Conservation (phyloP, 2,888 invertebrate genomes). For the Alloplasta piceator region DNA sequence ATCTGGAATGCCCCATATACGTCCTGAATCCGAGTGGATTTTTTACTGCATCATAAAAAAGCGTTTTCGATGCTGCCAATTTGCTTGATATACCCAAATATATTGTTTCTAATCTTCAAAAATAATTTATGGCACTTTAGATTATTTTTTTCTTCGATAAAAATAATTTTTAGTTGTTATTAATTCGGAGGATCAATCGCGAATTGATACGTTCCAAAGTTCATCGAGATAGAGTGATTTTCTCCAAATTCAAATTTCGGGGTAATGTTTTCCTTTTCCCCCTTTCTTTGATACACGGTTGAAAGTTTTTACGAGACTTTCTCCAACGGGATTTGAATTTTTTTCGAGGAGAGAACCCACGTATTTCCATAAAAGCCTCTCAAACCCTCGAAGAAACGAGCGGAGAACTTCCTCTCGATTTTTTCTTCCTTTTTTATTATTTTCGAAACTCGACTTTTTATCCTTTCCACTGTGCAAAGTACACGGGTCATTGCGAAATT, state of each 20-base stretch:
- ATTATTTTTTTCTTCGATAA: too few relatives aligned
- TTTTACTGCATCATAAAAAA: too few relatives aligned
- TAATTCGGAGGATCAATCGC: background rate
- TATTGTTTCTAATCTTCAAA: too few relatives aligned
- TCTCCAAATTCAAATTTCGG: constrained; percentile 7
- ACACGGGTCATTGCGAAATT: constrained; percentile 48
- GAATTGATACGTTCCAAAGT: background rate
- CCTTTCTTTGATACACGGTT: background rate
- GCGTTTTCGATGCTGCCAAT: too few relatives aligned
- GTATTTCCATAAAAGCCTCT: constrained; percentile 40
- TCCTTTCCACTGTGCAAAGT: constrained; percentile 14
- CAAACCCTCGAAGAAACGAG: constrained; percentile 24
- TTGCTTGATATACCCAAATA: too few relatives aligned
- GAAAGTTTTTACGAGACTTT: constrained; percentile 33
- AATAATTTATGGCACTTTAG: too few relatives aligned
- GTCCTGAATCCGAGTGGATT: too few relatives aligned
- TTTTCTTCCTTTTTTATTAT: background rate
- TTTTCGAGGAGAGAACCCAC: constrained; percentile 9
- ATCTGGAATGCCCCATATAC: too few relatives aligned
- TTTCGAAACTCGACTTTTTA: background rate
- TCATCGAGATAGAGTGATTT: background rate
- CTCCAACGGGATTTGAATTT: constrained; percentile 6
- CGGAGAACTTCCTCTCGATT: background rate
- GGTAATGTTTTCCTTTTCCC: constrained; percentile 9
- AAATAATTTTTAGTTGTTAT: background rate